phyloP scores from a whole-genome alignment of 2,888 invertebrate genomes.

The Ernsta delagoae region DNA sequence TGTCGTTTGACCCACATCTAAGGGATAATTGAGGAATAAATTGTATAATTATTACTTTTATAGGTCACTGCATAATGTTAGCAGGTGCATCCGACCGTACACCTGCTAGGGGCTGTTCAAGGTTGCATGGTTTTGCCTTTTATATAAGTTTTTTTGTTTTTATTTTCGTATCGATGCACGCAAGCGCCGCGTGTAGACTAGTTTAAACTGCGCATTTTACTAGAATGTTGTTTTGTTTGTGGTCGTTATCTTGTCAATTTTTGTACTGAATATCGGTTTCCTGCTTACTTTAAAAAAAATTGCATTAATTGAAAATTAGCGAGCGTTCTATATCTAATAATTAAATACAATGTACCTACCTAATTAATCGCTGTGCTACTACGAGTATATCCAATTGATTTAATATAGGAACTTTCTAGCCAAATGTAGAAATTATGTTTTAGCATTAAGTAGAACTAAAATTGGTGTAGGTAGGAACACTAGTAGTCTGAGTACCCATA shows the following conservation, averaged over 20 bases:
- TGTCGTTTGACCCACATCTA: constrained; percentile 82
- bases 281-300: neutral
- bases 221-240: constrained; percentile 28
- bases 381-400: no score
- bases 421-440: no score
- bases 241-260: constrained; percentile 23
- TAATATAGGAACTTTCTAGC: no score
- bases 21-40: constrained; percentile 75
- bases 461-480: no score
- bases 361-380: no score
- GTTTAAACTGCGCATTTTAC: constrained; percentile 41
- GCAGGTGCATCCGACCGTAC: constrained; percentile 74
- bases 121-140: constrained; percentile 58
- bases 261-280: neutral
- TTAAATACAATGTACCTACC: no score
- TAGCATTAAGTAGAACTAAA: no score
- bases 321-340: neutral
- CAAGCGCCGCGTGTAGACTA: constrained; percentile 37
- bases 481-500: no score
- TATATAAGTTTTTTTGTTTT: constrained; percentile 40
- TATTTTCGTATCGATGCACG: constrained; percentile 42
- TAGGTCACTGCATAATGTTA: constrained; percentile 78
- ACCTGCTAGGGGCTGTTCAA: constrained; percentile 77
- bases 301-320: neutral
- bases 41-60: constrained; percentile 80